Evolutionary conservation across 2,797 vertebrate species (phyloP), one percentile per base, ranked within the genome.

Genomic region (Anisognathus igniventris): DNA sequence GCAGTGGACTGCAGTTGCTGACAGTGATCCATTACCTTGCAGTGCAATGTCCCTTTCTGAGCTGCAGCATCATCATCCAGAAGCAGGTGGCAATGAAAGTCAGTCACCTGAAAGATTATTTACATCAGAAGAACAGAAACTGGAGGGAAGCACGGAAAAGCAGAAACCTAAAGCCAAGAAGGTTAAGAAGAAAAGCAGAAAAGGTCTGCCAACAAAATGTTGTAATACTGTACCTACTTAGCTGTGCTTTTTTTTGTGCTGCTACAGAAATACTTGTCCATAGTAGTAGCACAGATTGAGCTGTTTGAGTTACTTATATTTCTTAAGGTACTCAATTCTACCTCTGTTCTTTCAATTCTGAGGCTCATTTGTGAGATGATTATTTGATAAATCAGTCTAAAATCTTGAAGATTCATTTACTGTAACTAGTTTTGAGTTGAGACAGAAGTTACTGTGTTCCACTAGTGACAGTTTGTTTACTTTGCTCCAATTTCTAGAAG

Each of bases 181-280:
- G 96, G 94, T 84, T 96, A 98, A 97, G 98, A 99, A 98, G 97
- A 99, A 98, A 96, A 96, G 97, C 68, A 98, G 95, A 97, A 98
- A 98, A 97, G 97, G 91, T 96, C 45, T 72, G 82, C 66, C 42
- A 81, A 45, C 14, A 53, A 54, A 81, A 40, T 84, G 33, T 92
- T 92, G 74, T 25, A 93, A 37, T 77, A 37, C 9, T 92, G 22
- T 66, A 6, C 81, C 86, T 92, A 19, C 31, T 72, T 67, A 48
- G 4, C 60, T 90, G 25, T 10, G 1, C 48, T 35, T 25, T 50
- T 18, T 47, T 48, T 70, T 24, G 10, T 2, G 1, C n/a, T 67
- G 40, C 74, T 76, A 5, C 33, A 83, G 84, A 88, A 54, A n/a
- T 76, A 24, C 31, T 72, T 84, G 9, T 60, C 20, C 24, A 7